Percentiles rank a stretch among this genome's conserved stretches.
Evolutionary conservation across 2,888 invertebrate species (phyloP).

Genomic region (Cephus nigrinus): DNA sequence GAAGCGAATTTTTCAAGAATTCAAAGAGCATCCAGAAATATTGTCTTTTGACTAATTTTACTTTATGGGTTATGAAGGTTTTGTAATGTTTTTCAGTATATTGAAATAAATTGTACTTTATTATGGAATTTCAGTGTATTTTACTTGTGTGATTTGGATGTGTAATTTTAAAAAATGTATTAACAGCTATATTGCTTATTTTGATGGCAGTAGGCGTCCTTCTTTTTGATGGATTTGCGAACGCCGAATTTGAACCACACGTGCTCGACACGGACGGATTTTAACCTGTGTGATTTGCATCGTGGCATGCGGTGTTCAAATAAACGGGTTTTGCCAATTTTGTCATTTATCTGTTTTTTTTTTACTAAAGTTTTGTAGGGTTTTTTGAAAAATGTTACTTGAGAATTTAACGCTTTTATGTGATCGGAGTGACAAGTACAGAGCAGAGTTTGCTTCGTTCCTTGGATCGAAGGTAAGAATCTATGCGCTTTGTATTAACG

Average conservation of each 20-base stretch:
- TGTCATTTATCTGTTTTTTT: not conserved
- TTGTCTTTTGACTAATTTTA: slow-evolving; percentile 32
- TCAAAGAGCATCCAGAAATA: slow-evolving; percentile 48
- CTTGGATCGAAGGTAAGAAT: slow-evolving; percentile 28
- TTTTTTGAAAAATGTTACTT: slow-evolving; percentile 26
- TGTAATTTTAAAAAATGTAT: not conserved
- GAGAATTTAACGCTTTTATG: slow-evolving; percentile 32
- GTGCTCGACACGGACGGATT: not conserved
- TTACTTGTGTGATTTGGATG: not conserved
- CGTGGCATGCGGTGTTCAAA: not conserved
- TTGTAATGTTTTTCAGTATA: not conserved
- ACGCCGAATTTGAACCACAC: not conserved
- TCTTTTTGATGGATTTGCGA: not conserved
- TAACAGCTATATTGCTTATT: not conserved
- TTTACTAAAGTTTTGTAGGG: not conserved
- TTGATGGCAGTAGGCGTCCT: not conserved
- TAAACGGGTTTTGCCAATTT: not conserved
- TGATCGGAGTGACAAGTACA: slow-evolving; percentile 28
- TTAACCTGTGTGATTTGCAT: not conserved
- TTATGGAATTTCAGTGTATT: not conserved
- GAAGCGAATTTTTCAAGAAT: slow-evolving; percentile 56
- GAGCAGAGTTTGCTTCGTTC: slow-evolving; percentile 22
- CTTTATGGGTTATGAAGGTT: not conserved
- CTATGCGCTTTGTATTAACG: not conserved
- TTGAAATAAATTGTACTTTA: not conserved